Evolutionary conservation across 2,888 invertebrate species (phyloP).

Genomic region (Philhelius pedissequus): DNA sequence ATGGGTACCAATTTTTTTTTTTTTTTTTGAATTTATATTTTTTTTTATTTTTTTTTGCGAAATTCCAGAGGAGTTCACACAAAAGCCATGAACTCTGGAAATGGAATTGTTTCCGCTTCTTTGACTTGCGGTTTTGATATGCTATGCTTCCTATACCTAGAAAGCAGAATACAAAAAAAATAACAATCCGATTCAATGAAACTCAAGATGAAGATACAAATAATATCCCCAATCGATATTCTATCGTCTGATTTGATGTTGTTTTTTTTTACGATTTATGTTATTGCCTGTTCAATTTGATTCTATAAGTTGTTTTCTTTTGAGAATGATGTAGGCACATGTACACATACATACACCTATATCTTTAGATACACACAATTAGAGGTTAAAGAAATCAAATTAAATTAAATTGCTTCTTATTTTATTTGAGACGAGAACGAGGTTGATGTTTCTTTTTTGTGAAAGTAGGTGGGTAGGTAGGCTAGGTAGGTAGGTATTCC

Average conservation of each 20-base stretch:
- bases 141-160: not conserved
- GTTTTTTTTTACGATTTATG: constrained; percentile 40
- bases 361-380: not conserved
- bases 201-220: constrained; percentile 11
- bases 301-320: constrained; percentile 30
- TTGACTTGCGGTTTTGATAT: constrained; percentile 58
- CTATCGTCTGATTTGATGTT: not conserved
- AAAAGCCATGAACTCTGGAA: constrained; percentile 52
- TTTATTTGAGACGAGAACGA: constrained; percentile 24
- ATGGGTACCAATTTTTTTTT: no score
- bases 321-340: not conserved
- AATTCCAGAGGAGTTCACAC: constrained; percentile 42
- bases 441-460: not conserved
- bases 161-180: not conserved
- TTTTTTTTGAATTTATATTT: not conserved
- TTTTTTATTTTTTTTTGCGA: constrained; percentile 13
- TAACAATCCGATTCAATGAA: not conserved
- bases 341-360: no score
- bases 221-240: constrained; percentile 32
- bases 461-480: no score
- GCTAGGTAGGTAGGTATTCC: no score
- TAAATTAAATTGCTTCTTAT: constrained; percentile 48
- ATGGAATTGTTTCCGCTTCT: constrained; percentile 62
- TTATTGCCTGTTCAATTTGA: constrained; percentile 61
- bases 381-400: constrained; percentile 31